Base-by-base conservation (phyloP, 1,140 invertebrate species). In the Calosoma granatense region DNA sequence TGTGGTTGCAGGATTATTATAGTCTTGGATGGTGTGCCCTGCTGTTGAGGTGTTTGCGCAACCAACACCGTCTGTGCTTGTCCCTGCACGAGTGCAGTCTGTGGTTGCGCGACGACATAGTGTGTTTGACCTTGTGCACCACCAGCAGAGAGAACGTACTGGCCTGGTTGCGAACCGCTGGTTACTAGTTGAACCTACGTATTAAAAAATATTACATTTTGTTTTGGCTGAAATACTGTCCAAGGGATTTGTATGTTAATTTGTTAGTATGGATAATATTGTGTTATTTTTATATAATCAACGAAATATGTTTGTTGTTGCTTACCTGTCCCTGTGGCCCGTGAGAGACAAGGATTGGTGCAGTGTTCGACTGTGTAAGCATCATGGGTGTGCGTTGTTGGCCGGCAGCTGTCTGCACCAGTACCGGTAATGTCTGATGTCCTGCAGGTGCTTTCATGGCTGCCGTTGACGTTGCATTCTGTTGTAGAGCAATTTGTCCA, bases 1-100 rank as follows among this genome's bases (percentile, higher is more conserved):
- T 84, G 82, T 21, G 82, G 83, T 61, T 86, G 84, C 14, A 86
- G 64, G 51, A 87, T 86, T 30, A 87, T 86, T 19, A 86, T 86
- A 0, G 85, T 86, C 61, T 86, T 86, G 0, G 82, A 74, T 12
- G 76, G 77, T 0, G 79, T 76, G 0, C 78, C 79, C 61, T 83
- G 80, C 55, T 83, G 81, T 53, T 81, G 80, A 0, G 79, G 72
- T 2, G 79, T 79, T 57, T 82, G 80, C 1, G 81, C 80, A 0
- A 83, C 75, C 0, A 83, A 66, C 0, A 83, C 80, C 0, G 80
- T 82, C 63, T 83, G 81, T 1, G 76, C 75, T 65, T 82, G 81
- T 1, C 80, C 81, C 55, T 81, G 77, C 0, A 81, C 76, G 2
- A 82, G 60, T 0, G 79, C 77, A 0, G 79, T 81, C 57, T 82